These are phyloP conservation scores for Petrocephalus microphthalmus DNA, from an alignment of 2,113 vertebrate genomes.

Conservation along the genomic window DNA sequence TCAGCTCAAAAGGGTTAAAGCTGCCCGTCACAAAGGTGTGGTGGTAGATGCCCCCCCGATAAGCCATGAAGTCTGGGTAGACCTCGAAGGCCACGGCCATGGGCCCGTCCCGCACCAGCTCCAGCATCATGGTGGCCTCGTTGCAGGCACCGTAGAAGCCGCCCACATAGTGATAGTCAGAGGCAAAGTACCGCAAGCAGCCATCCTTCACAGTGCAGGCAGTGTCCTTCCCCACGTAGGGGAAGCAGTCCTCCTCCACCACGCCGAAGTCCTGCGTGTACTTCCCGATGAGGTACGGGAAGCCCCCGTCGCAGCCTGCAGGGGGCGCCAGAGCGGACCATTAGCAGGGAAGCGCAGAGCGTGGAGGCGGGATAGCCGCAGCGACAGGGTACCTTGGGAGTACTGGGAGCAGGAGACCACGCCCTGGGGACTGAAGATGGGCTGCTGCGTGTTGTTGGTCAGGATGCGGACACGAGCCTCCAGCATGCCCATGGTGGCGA, in stretches of 20 bases:
- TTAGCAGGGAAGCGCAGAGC: background rate
- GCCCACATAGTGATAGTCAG: conserved; percentile 85
- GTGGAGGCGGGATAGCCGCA: background rate
- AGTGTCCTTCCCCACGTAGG: conserved; percentile 65
- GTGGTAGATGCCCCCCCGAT: conserved; percentile 81
- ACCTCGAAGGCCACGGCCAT: conserved; percentile 84
- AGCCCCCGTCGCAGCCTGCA: conserved; percentile 85
- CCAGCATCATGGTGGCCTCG: conserved; percentile 81
- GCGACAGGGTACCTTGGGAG: conserved; percentile 75
- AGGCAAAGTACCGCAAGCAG: conserved; percentile 67
- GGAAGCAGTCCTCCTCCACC: conserved; percentile 83
- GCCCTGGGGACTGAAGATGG: conserved; percentile 82
- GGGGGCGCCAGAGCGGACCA: background rate
- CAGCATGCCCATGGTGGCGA: conserved; percentile 88
- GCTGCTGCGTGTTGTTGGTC: conserved; percentile 78
- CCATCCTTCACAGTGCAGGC: conserved; percentile 60
- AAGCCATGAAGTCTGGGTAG: conserved; percentile 78
- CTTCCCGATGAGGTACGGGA: conserved; percentile 90
- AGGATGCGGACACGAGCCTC: conserved; percentile 82
- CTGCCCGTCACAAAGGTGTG: conserved; percentile 75
- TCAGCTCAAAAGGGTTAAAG: conserved; percentile 87
- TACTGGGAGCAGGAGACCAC: conserved; percentile 89
- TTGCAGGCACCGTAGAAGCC: conserved; percentile 94
- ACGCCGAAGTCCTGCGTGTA: conserved; percentile 86
- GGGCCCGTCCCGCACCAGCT: conserved; percentile 78